Evolutionary conservation across 2,113 vertebrate species (phyloP), one percentile per base, ranked within the genome.

Genomic region (Gnathonemus longibarbis): DNA sequence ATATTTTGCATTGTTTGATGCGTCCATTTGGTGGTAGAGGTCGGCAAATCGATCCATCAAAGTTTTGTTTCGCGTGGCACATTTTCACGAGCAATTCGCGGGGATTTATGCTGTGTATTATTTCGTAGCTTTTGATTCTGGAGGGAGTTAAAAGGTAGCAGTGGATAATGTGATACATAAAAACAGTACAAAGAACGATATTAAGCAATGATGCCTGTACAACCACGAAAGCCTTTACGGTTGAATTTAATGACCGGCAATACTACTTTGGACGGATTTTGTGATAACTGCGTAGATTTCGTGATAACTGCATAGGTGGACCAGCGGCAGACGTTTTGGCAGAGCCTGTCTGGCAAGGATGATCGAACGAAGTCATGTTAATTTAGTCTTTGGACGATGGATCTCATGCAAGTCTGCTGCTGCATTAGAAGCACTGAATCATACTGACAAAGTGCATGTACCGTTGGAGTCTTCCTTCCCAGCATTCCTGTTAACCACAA

Each of bases 201-300:
- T 35, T 45, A 48, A 84, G 62, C 39, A 84, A 46, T 48, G 15
- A 56, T 8, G 31, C 27, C 10, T 50, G n/a, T 52, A 35, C 5
- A 50, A 53, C n/a, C 50, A 52, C 1, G 27, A 52, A 53, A 87
- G 50, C 50, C 50, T 50, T 53, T 52, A 53, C 50, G 31, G 53
- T 13, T 87, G 50, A n/a, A 87, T 87, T 21, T 87, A 87, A 87
- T 87, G 50, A 87, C 17, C 85, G n/a, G 85, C 50, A 15, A 52
- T 53, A 35, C 31, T 87, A 52, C n/a, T 52, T 39, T 48, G 48
- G 49, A 50, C 27, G 50, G 50, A 24, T 87, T 53, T 53, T n/a
- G 50, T 50, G 85, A 70, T 70, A 31, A 70, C 24, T 66, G n/a
- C 58, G 3, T 87, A 49, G 49, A 52, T 19, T 52, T 27, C 7